Conservation (phyloP, 2,113 vertebrate genomes). For the Balaeniceps rex region DNA sequence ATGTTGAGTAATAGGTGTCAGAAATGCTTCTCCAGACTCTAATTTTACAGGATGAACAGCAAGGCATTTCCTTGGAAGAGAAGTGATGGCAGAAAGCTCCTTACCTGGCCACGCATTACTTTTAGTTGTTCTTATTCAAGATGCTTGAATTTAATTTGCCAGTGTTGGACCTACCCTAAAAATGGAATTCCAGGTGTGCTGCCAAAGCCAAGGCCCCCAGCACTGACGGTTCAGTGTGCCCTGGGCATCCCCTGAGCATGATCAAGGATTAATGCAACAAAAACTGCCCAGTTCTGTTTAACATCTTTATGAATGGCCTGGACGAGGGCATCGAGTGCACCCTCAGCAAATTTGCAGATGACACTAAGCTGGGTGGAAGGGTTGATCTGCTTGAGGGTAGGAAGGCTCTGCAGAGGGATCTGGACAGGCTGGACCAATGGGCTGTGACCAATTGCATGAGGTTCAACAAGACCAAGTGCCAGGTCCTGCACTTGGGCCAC, state of each 20-base stretch:
- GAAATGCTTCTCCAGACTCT: not conserved
- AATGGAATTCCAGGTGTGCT: not conserved
- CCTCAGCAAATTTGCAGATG: too few species aligned
- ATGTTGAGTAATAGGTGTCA: not conserved
- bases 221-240: fast-evolving
- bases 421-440: too few species aligned
- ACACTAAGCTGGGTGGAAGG: too few species aligned
- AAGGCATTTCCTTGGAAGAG: not conserved
- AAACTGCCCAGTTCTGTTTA: not conserved
- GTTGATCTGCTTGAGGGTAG: too few species aligned
- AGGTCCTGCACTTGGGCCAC: too few species aligned
- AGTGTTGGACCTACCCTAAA: not conserved
- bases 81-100: not conserved
- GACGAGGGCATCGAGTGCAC: too few species aligned
- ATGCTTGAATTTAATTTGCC: not conserved
- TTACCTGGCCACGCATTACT: not conserved
- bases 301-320: too few species aligned
- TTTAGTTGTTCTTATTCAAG: not conserved
- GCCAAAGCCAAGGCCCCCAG: not conserved
- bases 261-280: not conserved
- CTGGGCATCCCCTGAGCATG: not conserved
- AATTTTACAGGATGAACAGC: not conserved
- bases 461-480: too few species aligned
- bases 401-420: too few species aligned
- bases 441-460: too few species aligned